Conservation (phyloP, 2,888 invertebrate species). For the Xylota segnis region DNA sequence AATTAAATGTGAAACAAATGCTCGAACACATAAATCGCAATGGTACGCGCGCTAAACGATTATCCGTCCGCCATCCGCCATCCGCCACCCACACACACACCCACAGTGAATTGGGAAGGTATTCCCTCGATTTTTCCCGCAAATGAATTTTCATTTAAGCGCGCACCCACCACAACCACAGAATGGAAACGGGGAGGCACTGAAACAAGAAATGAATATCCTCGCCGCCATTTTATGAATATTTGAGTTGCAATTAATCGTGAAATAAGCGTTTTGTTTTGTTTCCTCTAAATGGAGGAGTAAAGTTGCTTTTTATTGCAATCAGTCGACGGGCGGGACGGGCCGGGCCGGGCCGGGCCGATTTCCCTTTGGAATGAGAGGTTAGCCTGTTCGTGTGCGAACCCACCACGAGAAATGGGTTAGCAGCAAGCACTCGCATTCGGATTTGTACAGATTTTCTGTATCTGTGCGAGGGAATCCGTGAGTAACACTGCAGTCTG, state of each 20-base stretch:
- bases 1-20: conserved; percentile 73
- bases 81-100: too few species aligned
- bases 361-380: neutral
- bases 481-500: conserved; percentile 9
- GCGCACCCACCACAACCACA: conserved; percentile 68
- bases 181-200: conserved; percentile 21
- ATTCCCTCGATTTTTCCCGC: conserved; percentile 65
- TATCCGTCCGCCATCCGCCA: conserved; percentile 12
- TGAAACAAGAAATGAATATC: conserved; percentile 66
- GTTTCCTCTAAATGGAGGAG: conserved; percentile 72
- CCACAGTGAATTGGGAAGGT: conserved; percentile 24
- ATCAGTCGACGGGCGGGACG: neutral
- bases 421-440: conserved; percentile 54
- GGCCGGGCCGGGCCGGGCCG: neutral
- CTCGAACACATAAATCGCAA: conserved; percentile 66
- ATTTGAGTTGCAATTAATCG: conserved; percentile 77
- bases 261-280: conserved; percentile 76
- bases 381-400: neutral
- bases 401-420: conserved; percentile 48
- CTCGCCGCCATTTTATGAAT: conserved; percentile 74
- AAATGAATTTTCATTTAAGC: conserved; percentile 74
- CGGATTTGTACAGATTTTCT: conserved; percentile 1
- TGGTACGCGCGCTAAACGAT: conserved; percentile 54
- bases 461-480: conserved; percentile 11
- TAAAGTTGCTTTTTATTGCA: conserved; percentile 73